Conservation (phyloP, 2,888 invertebrate species). For the Hermaeophaga mercurialis region DNA sequence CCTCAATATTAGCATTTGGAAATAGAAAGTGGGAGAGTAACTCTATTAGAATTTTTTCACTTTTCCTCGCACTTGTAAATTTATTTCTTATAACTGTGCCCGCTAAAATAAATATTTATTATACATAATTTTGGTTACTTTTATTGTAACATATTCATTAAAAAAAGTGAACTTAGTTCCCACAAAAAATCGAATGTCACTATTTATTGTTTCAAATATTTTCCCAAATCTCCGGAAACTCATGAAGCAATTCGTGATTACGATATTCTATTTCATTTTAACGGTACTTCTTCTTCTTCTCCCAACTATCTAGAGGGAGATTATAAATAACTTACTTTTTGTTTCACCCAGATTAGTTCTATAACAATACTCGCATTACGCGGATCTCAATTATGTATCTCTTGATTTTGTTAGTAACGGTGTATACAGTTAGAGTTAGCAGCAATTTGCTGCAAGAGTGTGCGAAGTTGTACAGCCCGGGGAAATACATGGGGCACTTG, state of each 20-base stretch:
- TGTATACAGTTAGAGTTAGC: conserved; percentile 28
- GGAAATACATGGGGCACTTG: conserved; percentile 50
- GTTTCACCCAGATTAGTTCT: conserved; percentile 39
- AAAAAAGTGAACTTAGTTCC: too few species aligned
- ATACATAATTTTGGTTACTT: too few species aligned
- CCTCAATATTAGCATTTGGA: too few species aligned
- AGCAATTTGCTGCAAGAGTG: conserved; percentile 44
- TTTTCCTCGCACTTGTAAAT: too few species aligned
- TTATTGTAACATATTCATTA: too few species aligned
- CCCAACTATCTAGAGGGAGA: conserved; percentile 35
- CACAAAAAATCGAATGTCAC: not conserved
- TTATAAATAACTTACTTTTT: conserved; percentile 41
- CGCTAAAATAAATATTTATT: too few species aligned
- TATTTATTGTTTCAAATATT: not conserved
- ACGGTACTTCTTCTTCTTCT: conserved; percentile 4
- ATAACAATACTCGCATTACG: conserved; percentile 34
- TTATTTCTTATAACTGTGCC: too few species aligned
- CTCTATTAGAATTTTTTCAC: too few species aligned
- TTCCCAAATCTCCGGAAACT: not conserved
- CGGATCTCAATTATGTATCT: conserved; percentile 33
- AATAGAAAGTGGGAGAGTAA: too few species aligned
- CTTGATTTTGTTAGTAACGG: conserved; percentile 30
- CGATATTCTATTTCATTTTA: conserved; percentile 3
- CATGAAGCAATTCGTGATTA: not conserved
- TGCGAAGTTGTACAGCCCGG: conserved; percentile 49